Conservation (phyloP, 1,140 invertebrate species). For the Copidosoma floridanum region DNA sequence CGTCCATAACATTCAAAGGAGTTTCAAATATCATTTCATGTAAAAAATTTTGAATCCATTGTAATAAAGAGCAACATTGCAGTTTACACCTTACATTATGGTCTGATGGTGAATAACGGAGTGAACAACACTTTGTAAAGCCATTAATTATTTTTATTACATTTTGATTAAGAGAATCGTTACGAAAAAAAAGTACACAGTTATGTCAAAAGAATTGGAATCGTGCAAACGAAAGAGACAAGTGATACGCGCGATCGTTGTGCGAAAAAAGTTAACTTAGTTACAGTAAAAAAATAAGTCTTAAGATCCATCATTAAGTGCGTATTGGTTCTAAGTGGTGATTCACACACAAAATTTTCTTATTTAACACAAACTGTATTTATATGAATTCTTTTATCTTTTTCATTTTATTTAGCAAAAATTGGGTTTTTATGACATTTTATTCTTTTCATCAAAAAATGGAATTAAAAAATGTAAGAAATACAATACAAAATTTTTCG, state of each 20-base stretch:
- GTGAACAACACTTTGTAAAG: constrained; percentile 40
- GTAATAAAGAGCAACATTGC: too few species aligned
- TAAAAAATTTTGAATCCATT: too few species aligned
- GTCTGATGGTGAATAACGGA: constrained; percentile 39
- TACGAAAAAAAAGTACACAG: constrained; percentile 9
- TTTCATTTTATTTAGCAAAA: constrained; percentile 48
- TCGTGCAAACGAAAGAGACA: not conserved
- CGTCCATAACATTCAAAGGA: not conserved
- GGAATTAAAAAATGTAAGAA: constrained; percentile 29
- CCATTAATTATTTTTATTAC: constrained; percentile 45
- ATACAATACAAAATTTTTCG: too few species aligned
- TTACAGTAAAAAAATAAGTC: constrained; percentile 10
- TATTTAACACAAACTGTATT: constrained; percentile 52
- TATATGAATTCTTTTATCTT: constrained; percentile 50
- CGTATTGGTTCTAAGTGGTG: constrained; percentile 31
- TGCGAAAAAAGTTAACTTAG: constrained; percentile 23
- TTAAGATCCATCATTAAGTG: constrained; percentile 28
- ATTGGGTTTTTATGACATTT: constrained; percentile 25
- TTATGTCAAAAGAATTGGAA: constrained; percentile 1
- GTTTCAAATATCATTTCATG: constrained; percentile 7
- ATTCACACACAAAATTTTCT: constrained; percentile 38
- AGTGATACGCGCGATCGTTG: constrained; percentile 8
- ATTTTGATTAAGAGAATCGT: constrained; percentile 16
- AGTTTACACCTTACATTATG: too few species aligned
- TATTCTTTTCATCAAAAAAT: constrained; percentile 30